These are phyloP conservation scores for Neotragus moschatus DNA, from an alignment of 2,113 vertebrate genomes.

Conservation along the genomic window DNA sequence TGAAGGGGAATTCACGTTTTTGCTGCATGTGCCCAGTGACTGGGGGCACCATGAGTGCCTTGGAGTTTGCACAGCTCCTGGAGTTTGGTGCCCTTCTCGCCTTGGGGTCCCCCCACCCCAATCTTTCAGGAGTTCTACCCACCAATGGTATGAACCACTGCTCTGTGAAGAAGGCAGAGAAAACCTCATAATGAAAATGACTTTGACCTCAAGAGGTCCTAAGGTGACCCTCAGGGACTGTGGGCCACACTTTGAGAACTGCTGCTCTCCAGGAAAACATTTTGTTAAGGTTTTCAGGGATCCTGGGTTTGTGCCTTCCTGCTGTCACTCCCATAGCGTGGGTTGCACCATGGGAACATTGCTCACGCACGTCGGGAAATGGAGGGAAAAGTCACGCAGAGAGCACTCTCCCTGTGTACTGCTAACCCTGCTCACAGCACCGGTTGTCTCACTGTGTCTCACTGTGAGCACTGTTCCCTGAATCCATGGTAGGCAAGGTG, in stretches of 20 bases:
- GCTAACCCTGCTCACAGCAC: neutral
- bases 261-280: neutral
- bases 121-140: neutral
- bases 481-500: neutral
- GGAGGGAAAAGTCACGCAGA: neutral
- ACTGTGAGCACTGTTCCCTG: neutral
- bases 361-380: accelerated
- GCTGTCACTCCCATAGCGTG: no score
- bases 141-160: neutral
- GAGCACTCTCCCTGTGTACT: neutral
- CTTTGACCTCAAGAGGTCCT: no score
- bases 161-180: neutral
- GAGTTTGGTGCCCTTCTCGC: neutral
- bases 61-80: no score
- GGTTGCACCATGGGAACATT: neutral
- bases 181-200: neutral
- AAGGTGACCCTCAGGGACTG: neutral
- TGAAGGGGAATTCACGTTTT: accelerated
- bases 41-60: no score
- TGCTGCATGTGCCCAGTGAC: accelerated
- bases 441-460: accelerated
- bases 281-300: neutral
- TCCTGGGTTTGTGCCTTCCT: neutral
- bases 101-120: neutral
- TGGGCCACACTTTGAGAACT: neutral